Evolutionary conservation across 2,888 invertebrate genomes (phyloP).

Genomic region (Emmelina monodactyla): DNA sequence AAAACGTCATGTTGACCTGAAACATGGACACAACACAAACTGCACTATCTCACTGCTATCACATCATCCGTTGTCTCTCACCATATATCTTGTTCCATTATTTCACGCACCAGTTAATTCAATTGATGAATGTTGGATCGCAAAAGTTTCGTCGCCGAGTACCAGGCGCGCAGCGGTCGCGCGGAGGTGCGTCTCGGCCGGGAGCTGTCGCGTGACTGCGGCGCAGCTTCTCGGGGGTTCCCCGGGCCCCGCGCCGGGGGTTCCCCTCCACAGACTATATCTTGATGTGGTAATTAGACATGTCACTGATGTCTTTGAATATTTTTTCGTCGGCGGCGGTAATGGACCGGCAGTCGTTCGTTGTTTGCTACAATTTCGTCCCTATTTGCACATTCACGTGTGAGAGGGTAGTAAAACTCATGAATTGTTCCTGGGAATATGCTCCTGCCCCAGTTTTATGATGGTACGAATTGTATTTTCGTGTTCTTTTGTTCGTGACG

Average conservation of each 20-base stretch:
- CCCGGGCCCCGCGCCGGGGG: constrained; percentile 19
- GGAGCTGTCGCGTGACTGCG: constrained; percentile 33
- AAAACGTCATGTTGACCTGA: constrained; percentile 25
- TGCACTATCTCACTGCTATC: no score
- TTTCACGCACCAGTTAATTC: background rate
- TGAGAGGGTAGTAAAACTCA: no score
- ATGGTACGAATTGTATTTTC: no score
- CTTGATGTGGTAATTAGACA: constrained; percentile 62
- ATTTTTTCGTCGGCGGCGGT: constrained; percentile 31
- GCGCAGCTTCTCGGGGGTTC: constrained; percentile 29
- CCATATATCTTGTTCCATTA: background rate
- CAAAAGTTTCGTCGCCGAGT: background rate
- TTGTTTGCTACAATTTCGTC: constrained; percentile 5
- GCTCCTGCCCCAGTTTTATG: no score
- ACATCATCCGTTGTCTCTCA: background rate
- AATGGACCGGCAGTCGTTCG: constrained; percentile 27
- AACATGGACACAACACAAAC: no score
- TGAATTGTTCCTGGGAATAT: no score
- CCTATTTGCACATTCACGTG: background rate
- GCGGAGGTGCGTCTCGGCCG: constrained; percentile 18
- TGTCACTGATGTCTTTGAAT: constrained; percentile 52
- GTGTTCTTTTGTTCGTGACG: no score
- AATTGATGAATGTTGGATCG: background rate
- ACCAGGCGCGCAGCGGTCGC: constrained; percentile 2
- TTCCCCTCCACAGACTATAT: constrained; percentile 32